Conservation (phyloP, 2,888 invertebrate species). For the Cerastis rubricosa region DNA sequence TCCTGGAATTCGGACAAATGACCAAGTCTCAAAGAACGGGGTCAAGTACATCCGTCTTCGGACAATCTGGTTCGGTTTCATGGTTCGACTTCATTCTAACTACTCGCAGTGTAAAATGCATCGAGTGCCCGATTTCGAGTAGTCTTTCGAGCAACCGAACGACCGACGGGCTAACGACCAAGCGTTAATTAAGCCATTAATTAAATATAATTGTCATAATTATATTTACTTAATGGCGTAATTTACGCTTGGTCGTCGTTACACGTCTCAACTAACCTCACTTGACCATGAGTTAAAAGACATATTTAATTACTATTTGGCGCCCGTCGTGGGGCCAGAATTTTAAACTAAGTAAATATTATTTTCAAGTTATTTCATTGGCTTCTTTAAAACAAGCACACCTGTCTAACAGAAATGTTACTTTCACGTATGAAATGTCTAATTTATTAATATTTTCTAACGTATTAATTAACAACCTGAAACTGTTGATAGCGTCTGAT, state of each 20-base stretch:
- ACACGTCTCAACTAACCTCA: background rate
- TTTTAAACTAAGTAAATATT: background rate
- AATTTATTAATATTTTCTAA: background rate
- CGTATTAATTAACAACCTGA: background rate
- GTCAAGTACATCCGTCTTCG: background rate
- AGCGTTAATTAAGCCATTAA: background rate
- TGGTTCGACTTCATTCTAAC: background rate
- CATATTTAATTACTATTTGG: background rate
- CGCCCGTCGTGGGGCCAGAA: slow-evolving; percentile 1
- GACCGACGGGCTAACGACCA: too few species aligned
- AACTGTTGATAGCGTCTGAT: slow-evolving; percentile 68
- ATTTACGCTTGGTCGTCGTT: too few species aligned
- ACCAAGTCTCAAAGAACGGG: background rate
- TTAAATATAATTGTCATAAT: background rate
- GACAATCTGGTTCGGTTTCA: background rate
- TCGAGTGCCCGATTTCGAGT: background rate
- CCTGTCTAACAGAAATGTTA: background rate
- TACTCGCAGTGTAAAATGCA: background rate
- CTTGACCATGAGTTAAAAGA: background rate
- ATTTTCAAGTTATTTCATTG: background rate
- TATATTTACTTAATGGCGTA: too few species aligned
- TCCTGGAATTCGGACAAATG: background rate
- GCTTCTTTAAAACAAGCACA: background rate
- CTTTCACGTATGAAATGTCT: background rate
- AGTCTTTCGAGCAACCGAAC: background rate